Percentiles rank a stretch among this genome's conserved stretches.
phyloP scores from a whole-genome alignment of 2,888 invertebrate genomes.

The Lithosia quadra region DNA sequence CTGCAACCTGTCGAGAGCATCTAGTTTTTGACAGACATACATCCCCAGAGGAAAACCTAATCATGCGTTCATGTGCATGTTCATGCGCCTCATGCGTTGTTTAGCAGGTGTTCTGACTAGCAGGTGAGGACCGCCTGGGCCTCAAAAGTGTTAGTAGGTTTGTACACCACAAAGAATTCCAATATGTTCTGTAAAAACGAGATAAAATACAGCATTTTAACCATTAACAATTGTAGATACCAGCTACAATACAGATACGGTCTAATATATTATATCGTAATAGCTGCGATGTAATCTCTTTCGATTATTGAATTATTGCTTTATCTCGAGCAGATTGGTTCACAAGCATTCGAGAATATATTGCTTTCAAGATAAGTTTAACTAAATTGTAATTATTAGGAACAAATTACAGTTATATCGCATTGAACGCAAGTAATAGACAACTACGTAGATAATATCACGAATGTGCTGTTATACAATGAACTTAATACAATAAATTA shows the following conservation, averaged over 20 bases:
- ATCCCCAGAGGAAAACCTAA: too few relatives aligned
- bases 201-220: neutral
- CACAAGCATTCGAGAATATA: constrained; percentile 12
- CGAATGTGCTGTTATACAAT: neutral
- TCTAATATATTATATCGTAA: neutral
- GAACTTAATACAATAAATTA: neutral
- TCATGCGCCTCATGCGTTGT: too few relatives aligned
- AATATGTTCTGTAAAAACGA: neutral
- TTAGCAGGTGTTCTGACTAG: too few relatives aligned
- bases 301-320: constrained; percentile 13
- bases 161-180: too few relatives aligned
- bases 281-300: neutral
- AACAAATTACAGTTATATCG: constrained; percentile 19
- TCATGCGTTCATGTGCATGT: too few relatives aligned
- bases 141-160: too few relatives aligned
- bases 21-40: too few relatives aligned
- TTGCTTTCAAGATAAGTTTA: constrained; percentile 18
- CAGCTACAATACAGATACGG: neutral
- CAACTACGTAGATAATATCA: constrained; percentile 14
- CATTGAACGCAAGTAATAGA: constrained; percentile 13
- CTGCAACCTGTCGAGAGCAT: too few relatives aligned
- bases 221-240: neutral
- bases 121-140: too few relatives aligned
- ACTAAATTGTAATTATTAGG: constrained; percentile 11
- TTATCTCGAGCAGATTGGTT: constrained; percentile 8